These are phyloP conservation scores for Eilema caniola DNA, from an alignment of 2,888 invertebrate species.

Conservation along the genomic window DNA sequence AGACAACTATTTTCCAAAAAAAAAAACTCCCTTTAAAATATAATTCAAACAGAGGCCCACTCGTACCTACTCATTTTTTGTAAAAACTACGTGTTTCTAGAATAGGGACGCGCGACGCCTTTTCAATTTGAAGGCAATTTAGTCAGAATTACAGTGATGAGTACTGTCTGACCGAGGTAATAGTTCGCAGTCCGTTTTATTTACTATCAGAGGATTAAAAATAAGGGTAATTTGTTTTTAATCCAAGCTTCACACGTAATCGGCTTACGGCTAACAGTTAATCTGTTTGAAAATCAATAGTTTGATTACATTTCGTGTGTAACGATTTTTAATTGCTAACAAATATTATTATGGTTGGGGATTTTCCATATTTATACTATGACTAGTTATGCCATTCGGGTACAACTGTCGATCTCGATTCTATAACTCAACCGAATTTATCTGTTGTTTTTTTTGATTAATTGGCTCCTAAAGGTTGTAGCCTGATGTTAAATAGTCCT, in stretches of 20 bases:
- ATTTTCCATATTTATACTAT: neutral
- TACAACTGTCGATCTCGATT: neutral
- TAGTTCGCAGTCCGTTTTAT: conserved; percentile 37
- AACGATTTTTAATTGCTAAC: neutral
- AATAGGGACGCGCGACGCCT: conserved; percentile 52
- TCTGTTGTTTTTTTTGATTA: too few species aligned
- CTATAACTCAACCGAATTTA: too few species aligned
- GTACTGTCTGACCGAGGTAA: conserved; percentile 25
- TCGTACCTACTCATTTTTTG: neutral
- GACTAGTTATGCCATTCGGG: conserved; percentile 17
- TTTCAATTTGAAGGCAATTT: conserved; percentile 67
- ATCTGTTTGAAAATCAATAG: conserved; percentile 10
- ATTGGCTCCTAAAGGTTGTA: too few species aligned
- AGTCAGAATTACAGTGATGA: conserved; percentile 61
- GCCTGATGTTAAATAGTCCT: too few species aligned
- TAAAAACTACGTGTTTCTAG: conserved; percentile 20
- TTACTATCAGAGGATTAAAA: conserved; percentile 19
- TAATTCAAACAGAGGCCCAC: neutral
- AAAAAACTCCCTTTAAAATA: neutral
- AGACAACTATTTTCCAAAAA: neutral
- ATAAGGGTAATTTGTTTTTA: conserved; percentile 19
- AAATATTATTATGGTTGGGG: neutral
- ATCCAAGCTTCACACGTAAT: conserved; percentile 9
- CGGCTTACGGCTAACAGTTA: conserved; percentile 6
- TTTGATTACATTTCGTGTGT: conserved; percentile 4